phyloP scores from a whole-genome alignment of 2,888 invertebrate species.

The Apotomis betuletana region DNA sequence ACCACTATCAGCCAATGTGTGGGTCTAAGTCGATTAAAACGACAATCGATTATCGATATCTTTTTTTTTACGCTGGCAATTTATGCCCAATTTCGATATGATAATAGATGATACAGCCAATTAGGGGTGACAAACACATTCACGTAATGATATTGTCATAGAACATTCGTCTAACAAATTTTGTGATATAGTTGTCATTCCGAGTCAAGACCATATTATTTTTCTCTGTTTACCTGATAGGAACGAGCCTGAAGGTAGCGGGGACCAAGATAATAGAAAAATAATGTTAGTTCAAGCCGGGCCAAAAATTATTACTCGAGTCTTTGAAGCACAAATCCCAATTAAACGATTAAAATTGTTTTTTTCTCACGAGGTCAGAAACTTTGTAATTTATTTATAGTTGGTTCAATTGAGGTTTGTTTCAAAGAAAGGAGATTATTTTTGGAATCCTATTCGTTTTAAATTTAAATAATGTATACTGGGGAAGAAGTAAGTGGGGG shows the following conservation, averaged over 20 bases:
- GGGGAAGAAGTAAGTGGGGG: constrained; percentile 51
- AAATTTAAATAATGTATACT: constrained; percentile 37
- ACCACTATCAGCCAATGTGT: constrained; percentile 68
- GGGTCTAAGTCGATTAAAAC: constrained; percentile 65
- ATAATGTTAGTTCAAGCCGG: constrained; percentile 82
- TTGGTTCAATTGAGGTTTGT: constrained; percentile 16
- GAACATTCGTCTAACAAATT: constrained; percentile 77
- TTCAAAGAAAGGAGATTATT: constrained; percentile 36
- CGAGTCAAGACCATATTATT: constrained; percentile 73
- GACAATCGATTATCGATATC: constrained; percentile 50
- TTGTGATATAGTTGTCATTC: constrained; percentile 81
- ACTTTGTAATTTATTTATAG: neutral
- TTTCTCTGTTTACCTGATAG: constrained; percentile 90
- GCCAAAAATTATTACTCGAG: constrained; percentile 46
- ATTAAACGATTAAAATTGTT: neutral
- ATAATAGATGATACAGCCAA: constrained; percentile 66
- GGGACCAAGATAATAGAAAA: constrained; percentile 83
- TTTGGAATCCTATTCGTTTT: constrained; percentile 19
- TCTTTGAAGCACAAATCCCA: constrained; percentile 48
- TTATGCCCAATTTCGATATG: constrained; percentile 46
- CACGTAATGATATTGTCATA: constrained; percentile 63
- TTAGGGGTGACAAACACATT: constrained; percentile 73
- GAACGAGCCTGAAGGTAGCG: constrained; percentile 92
- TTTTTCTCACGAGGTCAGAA: neutral
- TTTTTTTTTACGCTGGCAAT: constrained; percentile 41